Base-by-base conservation (phyloP, 2,888 invertebrate genomes). In the Hemistola chrysoprasaria region DNA sequence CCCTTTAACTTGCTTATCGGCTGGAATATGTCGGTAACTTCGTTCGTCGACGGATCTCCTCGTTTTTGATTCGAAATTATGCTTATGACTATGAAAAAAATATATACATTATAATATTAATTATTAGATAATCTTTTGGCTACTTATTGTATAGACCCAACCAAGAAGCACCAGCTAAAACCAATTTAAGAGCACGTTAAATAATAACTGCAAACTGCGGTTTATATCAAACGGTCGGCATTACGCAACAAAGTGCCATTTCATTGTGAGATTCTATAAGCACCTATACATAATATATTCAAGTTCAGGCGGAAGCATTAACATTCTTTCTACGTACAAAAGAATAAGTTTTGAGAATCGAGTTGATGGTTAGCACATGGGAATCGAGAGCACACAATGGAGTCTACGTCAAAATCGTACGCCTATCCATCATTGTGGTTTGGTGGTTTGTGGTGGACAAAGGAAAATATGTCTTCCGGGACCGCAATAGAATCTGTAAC, bases 251-350 rank as follows among this genome's bases (percentile, higher is more conserved):
- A 54, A 57, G 49, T 47, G 56, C 61, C 26, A 37, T 56, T 63
- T 66, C 64, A 78, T 80, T 83, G 78, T 80, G 69, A 70, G 73
- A 76, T 75, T 75, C 70, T 69, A n/a, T n/a, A n/a, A n/a, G n/a
- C n/a, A n/a, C n/a, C n/a, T n/a, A n/a, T n/a, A n/a, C n/a, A n/a
- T n/a, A n/a, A n/a, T 4, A 70, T 67, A 62, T 66, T 65, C 78
- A 69, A 81, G 78, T 85, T 78, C 78, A 82, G 71, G 63, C 85
- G 86, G 85, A 86, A 80, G 73, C 85, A 85, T 87, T 85, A 85
- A 85, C 76, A 86, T 86, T 87, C 86, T 77, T 83, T 74, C 69
- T 70, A 62, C 78, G 78, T 81, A 70, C 82, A 85, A 86, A 87
- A 84, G 83, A 82, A 82, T 78, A 85, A 79, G 77, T 85, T 86